Evolutionary conservation across 2,113 vertebrate species (phyloP).

Genomic region (Crotophaga sulcirostris): DNA sequence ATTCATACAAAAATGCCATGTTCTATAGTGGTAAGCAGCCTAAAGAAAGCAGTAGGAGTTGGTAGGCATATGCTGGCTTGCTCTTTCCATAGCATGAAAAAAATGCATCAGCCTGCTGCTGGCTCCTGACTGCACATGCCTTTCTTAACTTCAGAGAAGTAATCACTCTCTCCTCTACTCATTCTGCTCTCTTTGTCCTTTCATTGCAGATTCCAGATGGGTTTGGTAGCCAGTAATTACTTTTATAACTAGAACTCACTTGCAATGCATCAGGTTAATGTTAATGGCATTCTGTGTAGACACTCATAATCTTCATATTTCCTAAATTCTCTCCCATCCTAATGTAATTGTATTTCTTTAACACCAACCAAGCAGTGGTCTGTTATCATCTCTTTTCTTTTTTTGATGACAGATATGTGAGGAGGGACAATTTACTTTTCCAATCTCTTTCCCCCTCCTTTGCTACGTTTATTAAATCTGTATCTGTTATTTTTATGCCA

Average conservation of each 20-base stretch:
- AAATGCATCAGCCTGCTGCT: slow-evolving; percentile 37
- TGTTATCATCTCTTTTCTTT: neutral
- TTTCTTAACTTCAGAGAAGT: slow-evolving; percentile 65
- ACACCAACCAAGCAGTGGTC: slow-evolving; percentile 20
- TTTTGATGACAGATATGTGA: neutral
- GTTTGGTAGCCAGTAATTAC: slow-evolving; percentile 78
- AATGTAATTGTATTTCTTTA: slow-evolving; percentile 55
- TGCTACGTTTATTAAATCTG: slow-evolving; percentile 41
- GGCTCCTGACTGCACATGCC: neutral
- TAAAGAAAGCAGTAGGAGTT: slow-evolving; percentile 6
- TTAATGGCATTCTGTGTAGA: slow-evolving; percentile 68
- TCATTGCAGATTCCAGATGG: slow-evolving; percentile 75
- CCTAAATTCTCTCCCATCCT: slow-evolving; percentile 31
- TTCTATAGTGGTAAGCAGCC: neutral
- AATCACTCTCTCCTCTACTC: slow-evolving; percentile 56
- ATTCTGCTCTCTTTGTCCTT: slow-evolving; percentile 59
- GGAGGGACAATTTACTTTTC: slow-evolving; percentile 16
- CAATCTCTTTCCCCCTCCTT: neutral
- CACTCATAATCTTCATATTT: slow-evolving; percentile 61
- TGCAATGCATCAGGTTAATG: slow-evolving; percentile 73
- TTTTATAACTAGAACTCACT: slow-evolving; percentile 71
- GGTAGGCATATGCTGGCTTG: slow-evolving; percentile 51
- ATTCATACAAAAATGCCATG: slow-evolving; percentile 56
- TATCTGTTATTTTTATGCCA: slow-evolving; percentile 66
- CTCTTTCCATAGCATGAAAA: slow-evolving; percentile 1